phyloP scores from a whole-genome alignment of 2,797 vertebrate genomes.

The Pipistrellus pygmaeus region DNA sequence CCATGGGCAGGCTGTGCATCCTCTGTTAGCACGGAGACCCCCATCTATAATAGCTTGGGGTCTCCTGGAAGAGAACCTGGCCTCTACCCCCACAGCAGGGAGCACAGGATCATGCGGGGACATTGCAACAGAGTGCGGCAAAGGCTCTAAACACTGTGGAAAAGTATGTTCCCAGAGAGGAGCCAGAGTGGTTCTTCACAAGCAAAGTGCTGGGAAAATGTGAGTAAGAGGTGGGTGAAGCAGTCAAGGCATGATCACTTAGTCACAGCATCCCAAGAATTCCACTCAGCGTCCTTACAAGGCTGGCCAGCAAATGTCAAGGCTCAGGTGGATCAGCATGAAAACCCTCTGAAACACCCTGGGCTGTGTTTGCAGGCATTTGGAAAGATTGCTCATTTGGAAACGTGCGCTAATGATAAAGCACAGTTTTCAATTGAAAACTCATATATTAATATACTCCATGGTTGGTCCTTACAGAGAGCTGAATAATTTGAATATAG shows the following conservation, averaged over 20 bases:
- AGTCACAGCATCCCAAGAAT: conserved; percentile 15
- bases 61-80: not conserved
- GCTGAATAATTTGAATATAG: conserved; percentile 38
- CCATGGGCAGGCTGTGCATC: not conserved
- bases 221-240: conserved; percentile 49
- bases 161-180: conserved; percentile 17
- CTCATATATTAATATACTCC: not conserved
- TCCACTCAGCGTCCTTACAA: not conserved
- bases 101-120: not conserved
- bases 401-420: conserved; percentile 23
- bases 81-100: not conserved
- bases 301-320: not conserved
- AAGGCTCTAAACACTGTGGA: not conserved
- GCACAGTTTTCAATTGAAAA: not conserved
- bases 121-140: not conserved
- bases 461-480: conserved; percentile 48
- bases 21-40: not conserved
- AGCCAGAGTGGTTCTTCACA: not conserved
- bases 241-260: conserved; percentile 21
- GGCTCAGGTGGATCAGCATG: not conserved
- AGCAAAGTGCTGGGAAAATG: conserved; percentile 27
- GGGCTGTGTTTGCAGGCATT: not conserved
- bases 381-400: conserved; percentile 35
- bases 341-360: not conserved
- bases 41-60: not conserved